Evolutionary conservation across 2,888 invertebrate species (phyloP), one percentile per base, ranked within the genome.

Genomic region (Liposcelis brunnea): DNA sequence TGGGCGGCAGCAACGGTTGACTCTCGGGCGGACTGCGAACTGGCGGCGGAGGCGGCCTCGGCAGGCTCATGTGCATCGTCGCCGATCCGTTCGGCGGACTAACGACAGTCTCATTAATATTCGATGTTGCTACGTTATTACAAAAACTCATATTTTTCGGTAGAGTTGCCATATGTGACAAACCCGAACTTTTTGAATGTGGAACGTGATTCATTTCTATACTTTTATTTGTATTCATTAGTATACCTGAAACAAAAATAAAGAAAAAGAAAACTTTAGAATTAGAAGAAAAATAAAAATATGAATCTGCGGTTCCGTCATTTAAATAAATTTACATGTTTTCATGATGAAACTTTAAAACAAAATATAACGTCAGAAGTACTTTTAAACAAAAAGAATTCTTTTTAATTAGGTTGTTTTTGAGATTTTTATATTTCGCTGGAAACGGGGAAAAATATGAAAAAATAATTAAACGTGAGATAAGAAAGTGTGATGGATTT

Each of bases 41-140:
- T 2, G 54, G 52, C 2, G 52, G 54, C 10, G 68, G 62, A 52
- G 71, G 63, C 10, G 72, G 70, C 44, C 69, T 60, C 12, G 73
- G 73, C 46, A 72, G 68, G 51, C 65, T 66, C 49, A 48, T 48
- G 44, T 50, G 52, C 36, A 54, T 46, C 10, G 52, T 47, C 26
- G 49, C 51, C 5, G 54, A 53, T 14, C 55, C 55, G 49, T 55
- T 55, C 8, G 55, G 54, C 2, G 55, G 54, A 11, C 47, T 43
- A 6, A 35, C 35, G 10, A 40, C 40, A 14, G 16, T 6, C 19
- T 40, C 40, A 19, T 19, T 40, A 5, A 40, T 40, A 6, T 40
- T 40, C 7, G 46, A 26, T 1, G 37, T 19, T 26, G 47, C 48
- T 2, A 43, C 26, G 16, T 43, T 44, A 14, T 35, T 43, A n/a